Percentiles rank a stretch among this genome's conserved stretches.
Evolutionary conservation across 2,888 invertebrate genomes (phyloP).

Genomic region (Leptopilina myrica): DNA sequence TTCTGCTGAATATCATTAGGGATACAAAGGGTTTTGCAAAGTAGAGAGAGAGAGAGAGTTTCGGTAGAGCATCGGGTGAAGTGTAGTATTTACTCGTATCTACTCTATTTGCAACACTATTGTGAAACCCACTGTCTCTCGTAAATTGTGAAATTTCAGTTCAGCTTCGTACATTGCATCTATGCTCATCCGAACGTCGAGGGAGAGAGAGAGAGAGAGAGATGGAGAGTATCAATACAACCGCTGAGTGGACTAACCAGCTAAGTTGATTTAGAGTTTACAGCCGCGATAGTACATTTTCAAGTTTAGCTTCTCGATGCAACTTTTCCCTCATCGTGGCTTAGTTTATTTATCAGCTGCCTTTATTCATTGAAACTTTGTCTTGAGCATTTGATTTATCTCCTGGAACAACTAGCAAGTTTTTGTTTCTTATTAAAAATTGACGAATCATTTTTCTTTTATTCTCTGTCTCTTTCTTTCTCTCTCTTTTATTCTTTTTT

Average conservation of each 20-base stretch:
- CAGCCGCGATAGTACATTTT: slow-evolving; percentile 9
- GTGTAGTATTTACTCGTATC: slow-evolving; percentile 37
- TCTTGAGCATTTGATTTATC: no score
- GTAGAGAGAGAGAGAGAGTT: not conserved
- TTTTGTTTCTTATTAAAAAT: no score
- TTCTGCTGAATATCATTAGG: slow-evolving; percentile 36
- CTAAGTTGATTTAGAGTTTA: slow-evolving; percentile 21
- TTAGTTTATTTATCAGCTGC: not conserved
- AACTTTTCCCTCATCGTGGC: not conserved
- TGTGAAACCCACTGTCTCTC: slow-evolving; percentile 23
- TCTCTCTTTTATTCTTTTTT: no score
- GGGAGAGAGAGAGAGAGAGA: no score
- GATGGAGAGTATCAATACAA: slow-evolving; percentile 18
- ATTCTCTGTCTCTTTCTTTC: no score
- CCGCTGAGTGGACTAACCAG: slow-evolving; percentile 12
- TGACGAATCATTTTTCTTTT: no score
- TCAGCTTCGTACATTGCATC: slow-evolving; percentile 26
- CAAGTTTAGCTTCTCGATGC: slow-evolving; percentile 1
- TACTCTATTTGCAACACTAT: slow-evolving; percentile 37
- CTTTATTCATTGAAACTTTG: no score
- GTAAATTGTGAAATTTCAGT: slow-evolving; percentile 39
- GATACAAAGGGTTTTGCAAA: slow-evolving; percentile 36
- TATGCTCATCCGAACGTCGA: slow-evolving; percentile 19
- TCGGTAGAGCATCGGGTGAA: slow-evolving; percentile 17
- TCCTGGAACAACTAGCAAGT: no score